Conservation (phyloP, 2,888 invertebrate species). For the Lissonota sp. region DNA sequence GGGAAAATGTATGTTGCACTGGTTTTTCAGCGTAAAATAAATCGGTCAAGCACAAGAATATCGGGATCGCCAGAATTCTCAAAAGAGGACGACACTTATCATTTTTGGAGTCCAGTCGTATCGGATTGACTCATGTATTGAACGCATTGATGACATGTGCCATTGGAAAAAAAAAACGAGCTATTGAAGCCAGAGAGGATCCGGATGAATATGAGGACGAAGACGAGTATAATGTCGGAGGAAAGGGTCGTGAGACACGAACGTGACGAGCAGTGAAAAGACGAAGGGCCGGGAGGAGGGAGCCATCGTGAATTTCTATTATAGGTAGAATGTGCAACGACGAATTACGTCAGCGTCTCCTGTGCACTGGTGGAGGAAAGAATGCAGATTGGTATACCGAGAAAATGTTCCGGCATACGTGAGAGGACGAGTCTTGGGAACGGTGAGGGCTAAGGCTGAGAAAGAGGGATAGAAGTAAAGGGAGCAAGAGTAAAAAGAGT, state of each 20-base stretch:
- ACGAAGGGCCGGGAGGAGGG: neutral
- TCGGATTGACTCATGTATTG: too few species aligned
- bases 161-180: too few species aligned
- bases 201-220: slow-evolving; percentile 15
- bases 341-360: slow-evolving; percentile 66
- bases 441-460: slow-evolving; percentile 20
- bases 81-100: too few species aligned
- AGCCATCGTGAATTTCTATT: slow-evolving; percentile 70
- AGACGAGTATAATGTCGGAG: slow-evolving; percentile 20
- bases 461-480: slow-evolving; percentile 32
- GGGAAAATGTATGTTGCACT: too few species aligned
- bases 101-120: too few species aligned
- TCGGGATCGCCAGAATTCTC: neutral
- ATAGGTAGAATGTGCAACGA: slow-evolving; percentile 67
- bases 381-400: slow-evolving; percentile 71
- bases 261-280: slow-evolving; percentile 3
- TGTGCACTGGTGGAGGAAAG: slow-evolving; percentile 63
- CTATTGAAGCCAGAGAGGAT: neutral
- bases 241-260: neutral
- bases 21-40: too few species aligned
- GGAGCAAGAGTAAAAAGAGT: slow-evolving; percentile 44
- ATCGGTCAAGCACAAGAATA: neutral
- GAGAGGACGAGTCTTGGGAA: slow-evolving; percentile 22
- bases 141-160: too few species aligned
- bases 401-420: slow-evolving; percentile 39